Conservation (phyloP, 2,888 invertebrate genomes). For the Pyrrhosoma nymphula region DNA sequence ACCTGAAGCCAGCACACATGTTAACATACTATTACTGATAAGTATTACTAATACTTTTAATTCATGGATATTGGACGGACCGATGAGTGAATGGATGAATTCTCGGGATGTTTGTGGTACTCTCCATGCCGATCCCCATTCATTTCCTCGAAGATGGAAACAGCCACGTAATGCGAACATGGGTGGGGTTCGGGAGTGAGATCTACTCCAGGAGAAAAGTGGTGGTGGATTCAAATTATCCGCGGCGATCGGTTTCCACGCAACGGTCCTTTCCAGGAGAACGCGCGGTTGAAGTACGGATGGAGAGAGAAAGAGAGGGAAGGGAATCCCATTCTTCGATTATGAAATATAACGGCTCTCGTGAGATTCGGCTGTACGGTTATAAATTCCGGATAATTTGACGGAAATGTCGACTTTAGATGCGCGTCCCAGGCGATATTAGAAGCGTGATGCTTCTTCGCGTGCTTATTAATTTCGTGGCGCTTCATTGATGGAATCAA, state of each 20-base stretch:
- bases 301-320: neutral
- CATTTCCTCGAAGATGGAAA: neutral
- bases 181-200: too few relatives aligned
- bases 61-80: too few relatives aligned
- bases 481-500: neutral
- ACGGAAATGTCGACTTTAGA: neutral
- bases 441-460: neutral
- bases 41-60: too few relatives aligned
- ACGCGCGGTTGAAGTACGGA: neutral
- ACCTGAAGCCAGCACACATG: too few relatives aligned
- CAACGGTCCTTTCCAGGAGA: neutral
- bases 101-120: too few relatives aligned
- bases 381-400: neutral
- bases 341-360: constrained; percentile 14
- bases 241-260: neutral
- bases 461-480: neutral
- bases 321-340: neutral
- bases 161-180: too few relatives aligned
- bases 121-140: neutral
- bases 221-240: neutral
- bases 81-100: too few relatives aligned
- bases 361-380: neutral
- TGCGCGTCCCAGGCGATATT: neutral
- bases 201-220: neutral
- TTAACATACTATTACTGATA: too few relatives aligned